A percentile compares a stretch with the other conserved stretches of the same genome.
Evolutionary conservation across 2,797 vertebrate genomes (phyloP).

Genomic region (Syngnathus rostellatus): DNA sequence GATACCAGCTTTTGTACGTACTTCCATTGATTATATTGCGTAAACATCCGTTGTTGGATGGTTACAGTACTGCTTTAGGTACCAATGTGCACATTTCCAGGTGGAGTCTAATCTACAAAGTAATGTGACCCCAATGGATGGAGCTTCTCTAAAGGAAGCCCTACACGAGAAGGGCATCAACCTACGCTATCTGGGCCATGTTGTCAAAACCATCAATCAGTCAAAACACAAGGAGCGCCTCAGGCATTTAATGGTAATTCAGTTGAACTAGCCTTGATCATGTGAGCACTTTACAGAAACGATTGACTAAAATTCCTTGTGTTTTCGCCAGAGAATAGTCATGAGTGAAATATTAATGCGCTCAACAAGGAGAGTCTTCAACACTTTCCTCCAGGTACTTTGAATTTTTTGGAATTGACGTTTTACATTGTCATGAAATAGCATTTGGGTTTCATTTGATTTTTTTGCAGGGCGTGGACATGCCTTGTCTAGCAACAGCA

Average conservation of each 20-base stretch:
- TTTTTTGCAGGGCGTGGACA: slow-evolving; percentile 66
- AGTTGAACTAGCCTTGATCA: not conserved
- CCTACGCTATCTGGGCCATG: slow-evolving; percentile 72
- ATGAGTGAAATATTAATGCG: slow-evolving; percentile 68
- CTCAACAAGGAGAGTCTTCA: slow-evolving; percentile 69
- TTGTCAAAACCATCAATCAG: slow-evolving; percentile 58
- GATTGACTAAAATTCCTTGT: slow-evolving; percentile 6
- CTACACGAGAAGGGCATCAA: slow-evolving; percentile 74
- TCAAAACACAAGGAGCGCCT: slow-evolving; percentile 64
- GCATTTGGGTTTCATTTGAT: not conserved
- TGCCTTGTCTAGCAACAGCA: slow-evolving; percentile 69
- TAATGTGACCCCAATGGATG: slow-evolving; percentile 67
- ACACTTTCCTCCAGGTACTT: slow-evolving; percentile 71
- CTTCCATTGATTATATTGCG: slow-evolving; percentile 1
- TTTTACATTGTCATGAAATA: not conserved
- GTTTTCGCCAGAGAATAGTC: slow-evolving; percentile 56
- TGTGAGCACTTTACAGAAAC: not conserved
- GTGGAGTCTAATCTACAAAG: slow-evolving; percentile 62
- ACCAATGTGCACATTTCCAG: slow-evolving; percentile 38
- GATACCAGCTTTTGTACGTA: slow-evolving; percentile 74
- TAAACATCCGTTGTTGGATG: not conserved
- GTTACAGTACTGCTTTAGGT: not conserved
- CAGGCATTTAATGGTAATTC: slow-evolving; percentile 67
- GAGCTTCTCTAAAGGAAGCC: slow-evolving; percentile 64
- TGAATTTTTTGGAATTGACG: not conserved